A percentile compares a stretch with the other conserved stretches of the same genome.
Conservation (phyloP, 53 echinoderm and acorn worm genomes). For the Holothuria leucospilota region DNA sequence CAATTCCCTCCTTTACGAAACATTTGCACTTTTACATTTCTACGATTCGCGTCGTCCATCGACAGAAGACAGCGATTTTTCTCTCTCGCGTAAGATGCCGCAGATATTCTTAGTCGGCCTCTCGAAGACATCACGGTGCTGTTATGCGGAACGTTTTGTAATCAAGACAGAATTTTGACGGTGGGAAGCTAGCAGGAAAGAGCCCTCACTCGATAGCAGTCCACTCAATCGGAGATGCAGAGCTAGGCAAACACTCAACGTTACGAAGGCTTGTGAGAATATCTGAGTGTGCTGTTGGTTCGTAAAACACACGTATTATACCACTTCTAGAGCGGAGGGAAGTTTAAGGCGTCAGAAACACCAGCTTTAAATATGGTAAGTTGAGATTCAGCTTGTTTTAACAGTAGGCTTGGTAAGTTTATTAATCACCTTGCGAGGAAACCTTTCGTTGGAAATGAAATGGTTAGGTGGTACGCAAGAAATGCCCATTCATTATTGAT, state of each 20-base stretch:
- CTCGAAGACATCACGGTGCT: too few relatives aligned
- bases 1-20: too few relatives aligned
- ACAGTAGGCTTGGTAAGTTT: not conserved
- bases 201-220: constrained; percentile 30
- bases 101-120: too few relatives aligned
- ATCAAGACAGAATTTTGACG: constrained; percentile 6
- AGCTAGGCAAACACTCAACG: constrained; percentile 31
- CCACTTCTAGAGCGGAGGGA: constrained; percentile 30
- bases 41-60: too few relatives aligned
- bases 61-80: too few relatives aligned
- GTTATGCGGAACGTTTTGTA: too few relatives aligned
- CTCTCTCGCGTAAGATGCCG: too few relatives aligned
- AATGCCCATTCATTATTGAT: too few relatives aligned
- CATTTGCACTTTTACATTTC: too few relatives aligned
- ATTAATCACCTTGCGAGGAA: too few relatives aligned
- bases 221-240: not conserved
- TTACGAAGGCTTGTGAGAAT: not conserved
- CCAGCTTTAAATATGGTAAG: constrained; percentile 29
- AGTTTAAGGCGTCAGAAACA: constrained; percentile 20
- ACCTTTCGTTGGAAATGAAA: too few relatives aligned
- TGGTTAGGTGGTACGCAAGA: too few relatives aligned
- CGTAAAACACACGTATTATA: constrained; percentile 8
- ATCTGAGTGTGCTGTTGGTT: not conserved
- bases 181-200: constrained; percentile 11
- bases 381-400: not conserved